Conservation (phyloP, 2,888 invertebrate species). For the Dicyrtomina minuta region DNA sequence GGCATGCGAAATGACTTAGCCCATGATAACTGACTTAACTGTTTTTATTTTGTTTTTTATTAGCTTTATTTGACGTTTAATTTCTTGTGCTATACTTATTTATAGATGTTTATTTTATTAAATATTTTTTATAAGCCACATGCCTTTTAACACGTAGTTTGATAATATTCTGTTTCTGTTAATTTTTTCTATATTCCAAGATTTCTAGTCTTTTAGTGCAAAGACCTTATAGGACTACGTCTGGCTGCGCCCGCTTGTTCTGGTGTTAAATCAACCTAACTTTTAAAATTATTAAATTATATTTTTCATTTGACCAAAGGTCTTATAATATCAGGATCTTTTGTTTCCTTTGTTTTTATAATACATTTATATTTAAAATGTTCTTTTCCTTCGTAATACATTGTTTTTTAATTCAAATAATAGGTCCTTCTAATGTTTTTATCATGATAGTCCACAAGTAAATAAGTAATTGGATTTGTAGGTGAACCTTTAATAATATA, state of each 20-base stretch:
- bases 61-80: too few relatives aligned
- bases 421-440: not conserved
- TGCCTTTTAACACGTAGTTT: not conserved
- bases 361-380: slow-evolving; percentile 4
- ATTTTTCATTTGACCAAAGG: not conserved
- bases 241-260: too few relatives aligned
- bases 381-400: not conserved
- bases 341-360: not conserved
- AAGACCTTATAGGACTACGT: too few relatives aligned
- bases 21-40: too few relatives aligned
- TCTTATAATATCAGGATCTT: not conserved
- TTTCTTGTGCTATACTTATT: too few relatives aligned
- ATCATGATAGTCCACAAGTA: not conserved
- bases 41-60: too few relatives aligned
- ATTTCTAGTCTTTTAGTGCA: too few relatives aligned
- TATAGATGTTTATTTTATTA: too few relatives aligned
- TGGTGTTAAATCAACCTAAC: too few relatives aligned
- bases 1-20: too few relatives aligned
- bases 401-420: not conserved
- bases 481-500: not conserved
- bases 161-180: not conserved
- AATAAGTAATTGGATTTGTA: slow-evolving; percentile 5
- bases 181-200: too few relatives aligned
- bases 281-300: not conserved
- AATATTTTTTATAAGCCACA: too few relatives aligned